A percentile compares a stretch with the other conserved stretches of the same genome.
Conservation (phyloP, 92 coral and sea anemone genomes). For the Parazoanthus swiftii region DNA sequence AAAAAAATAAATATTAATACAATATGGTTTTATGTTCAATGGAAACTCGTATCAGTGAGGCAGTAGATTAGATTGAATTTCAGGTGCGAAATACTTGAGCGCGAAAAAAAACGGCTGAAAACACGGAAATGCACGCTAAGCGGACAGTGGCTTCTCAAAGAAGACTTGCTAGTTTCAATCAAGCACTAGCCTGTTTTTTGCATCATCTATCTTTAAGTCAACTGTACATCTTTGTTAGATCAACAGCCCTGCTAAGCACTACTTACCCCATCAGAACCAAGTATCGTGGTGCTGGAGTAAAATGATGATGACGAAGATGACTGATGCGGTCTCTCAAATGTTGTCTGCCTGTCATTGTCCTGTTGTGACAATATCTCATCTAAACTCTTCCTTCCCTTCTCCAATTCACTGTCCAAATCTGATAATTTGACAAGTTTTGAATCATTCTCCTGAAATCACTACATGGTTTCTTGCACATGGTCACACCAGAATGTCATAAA, state of each 20-base stretch:
- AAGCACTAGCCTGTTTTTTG: too few relatives aligned
- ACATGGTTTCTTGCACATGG: not conserved
- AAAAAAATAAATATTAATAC: too few relatives aligned
- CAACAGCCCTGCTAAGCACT: not conserved
- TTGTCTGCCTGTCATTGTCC: conserved; percentile 22
- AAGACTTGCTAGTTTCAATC: too few relatives aligned
- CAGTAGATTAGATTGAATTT: too few relatives aligned
- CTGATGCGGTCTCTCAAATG: conserved; percentile 38
- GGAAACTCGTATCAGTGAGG: too few relatives aligned
- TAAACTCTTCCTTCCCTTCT: conserved; percentile 74
- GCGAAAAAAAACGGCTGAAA: too few relatives aligned
- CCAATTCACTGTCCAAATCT: conserved; percentile 89
- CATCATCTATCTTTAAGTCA: too few relatives aligned
- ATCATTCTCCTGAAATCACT: not conserved
- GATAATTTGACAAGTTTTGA: not conserved
- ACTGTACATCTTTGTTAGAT: not conserved
- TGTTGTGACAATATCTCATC: conserved; percentile 74
- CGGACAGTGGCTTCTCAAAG: too few relatives aligned
- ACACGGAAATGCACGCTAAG: too few relatives aligned
- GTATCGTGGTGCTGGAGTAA: conserved; percentile 67
- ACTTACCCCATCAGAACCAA: conserved; percentile 87
- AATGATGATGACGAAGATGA: conserved; percentile 67
- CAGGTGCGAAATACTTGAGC: too few relatives aligned
- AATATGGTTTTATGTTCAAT: too few relatives aligned
- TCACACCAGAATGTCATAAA: not conserved